phyloP scores from a whole-genome alignment of 2,113 vertebrate genomes.

The Cyanistes caeruleus region DNA sequence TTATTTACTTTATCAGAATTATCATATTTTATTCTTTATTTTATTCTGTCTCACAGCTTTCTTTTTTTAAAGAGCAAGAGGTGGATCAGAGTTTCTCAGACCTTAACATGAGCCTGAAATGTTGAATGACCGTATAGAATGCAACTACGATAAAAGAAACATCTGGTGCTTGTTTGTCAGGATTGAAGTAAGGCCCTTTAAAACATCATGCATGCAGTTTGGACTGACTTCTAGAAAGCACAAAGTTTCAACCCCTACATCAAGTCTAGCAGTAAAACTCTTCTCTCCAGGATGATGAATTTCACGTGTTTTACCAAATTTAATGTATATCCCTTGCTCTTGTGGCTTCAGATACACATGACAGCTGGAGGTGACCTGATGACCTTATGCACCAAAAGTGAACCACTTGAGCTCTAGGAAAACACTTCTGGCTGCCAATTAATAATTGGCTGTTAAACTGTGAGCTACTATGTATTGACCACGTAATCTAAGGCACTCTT shows the following conservation, averaged over 20 bases:
- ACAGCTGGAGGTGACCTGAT: neutral
- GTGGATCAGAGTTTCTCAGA: neutral
- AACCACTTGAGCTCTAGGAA: neutral
- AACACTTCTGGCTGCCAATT: neutral
- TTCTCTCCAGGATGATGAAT: neutral
- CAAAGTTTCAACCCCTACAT: neutral
- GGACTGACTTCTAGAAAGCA: neutral
- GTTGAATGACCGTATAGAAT: neutral
- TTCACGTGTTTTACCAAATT: neutral
- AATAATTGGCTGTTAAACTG: neutral
- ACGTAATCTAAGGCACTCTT: neutral
- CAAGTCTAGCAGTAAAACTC: neutral
- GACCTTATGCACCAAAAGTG: neutral
- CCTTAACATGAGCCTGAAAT: neutral
- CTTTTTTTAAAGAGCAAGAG: neutral
- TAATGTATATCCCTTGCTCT: neutral
- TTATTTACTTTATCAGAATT: neutral
- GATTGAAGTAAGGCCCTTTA: constrained; percentile 9
- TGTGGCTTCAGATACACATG: neutral
- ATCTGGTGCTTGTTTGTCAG: constrained; percentile 33
- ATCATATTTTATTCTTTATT: neutral
- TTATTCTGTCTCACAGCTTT: neutral
- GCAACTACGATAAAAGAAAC: neutral
- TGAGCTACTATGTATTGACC: neutral
- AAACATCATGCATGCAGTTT: neutral